Conservation (phyloP, 2,888 invertebrate species). For the Rhorus exstirpatorius region DNA sequence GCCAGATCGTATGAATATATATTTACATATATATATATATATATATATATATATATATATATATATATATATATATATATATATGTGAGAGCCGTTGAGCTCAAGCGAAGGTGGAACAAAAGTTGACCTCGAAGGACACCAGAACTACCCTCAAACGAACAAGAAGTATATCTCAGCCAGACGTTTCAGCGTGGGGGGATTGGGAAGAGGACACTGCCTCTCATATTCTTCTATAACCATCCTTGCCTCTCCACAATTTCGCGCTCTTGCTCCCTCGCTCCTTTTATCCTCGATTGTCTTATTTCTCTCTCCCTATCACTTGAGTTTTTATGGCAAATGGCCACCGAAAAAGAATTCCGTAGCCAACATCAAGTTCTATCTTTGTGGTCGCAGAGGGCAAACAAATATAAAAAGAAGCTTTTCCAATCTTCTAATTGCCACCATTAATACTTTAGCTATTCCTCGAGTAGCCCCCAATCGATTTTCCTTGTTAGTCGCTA, state of each 20-base stretch:
- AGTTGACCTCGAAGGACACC: conserved; percentile 47
- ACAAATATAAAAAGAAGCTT: conserved; percentile 56
- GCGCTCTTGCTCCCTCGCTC: neutral
- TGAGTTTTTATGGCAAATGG: conserved; percentile 38
- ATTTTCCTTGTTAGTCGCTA: conserved; percentile 52
- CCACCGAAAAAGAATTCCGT: conserved; percentile 15
- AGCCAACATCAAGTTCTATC: conserved; percentile 36
- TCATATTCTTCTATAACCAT: conserved; percentile 37
- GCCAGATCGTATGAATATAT: too few relatives aligned
- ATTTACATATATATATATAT: too few relatives aligned
- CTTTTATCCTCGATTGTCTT: conserved; percentile 53
- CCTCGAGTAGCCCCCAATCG: conserved; percentile 44
- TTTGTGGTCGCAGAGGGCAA: conserved; percentile 39
- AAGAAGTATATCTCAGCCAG: conserved; percentile 50
- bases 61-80: conserved; percentile 11
- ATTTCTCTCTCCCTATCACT: conserved; percentile 33
- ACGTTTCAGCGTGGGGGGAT: too few relatives aligned
- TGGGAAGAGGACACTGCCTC: conserved; percentile 13
- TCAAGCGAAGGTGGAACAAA: neutral
- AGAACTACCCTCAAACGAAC: conserved; percentile 47
- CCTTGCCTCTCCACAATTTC: neutral
- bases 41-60: too few relatives aligned
- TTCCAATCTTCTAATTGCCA: neutral
- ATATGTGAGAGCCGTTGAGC: neutral
- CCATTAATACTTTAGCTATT: conserved; percentile 39